These are phyloP conservation scores for Ornithorhynchus anatinus DNA, from an alignment of 2,113 vertebrate species.

Conservation along the genomic window DNA sequence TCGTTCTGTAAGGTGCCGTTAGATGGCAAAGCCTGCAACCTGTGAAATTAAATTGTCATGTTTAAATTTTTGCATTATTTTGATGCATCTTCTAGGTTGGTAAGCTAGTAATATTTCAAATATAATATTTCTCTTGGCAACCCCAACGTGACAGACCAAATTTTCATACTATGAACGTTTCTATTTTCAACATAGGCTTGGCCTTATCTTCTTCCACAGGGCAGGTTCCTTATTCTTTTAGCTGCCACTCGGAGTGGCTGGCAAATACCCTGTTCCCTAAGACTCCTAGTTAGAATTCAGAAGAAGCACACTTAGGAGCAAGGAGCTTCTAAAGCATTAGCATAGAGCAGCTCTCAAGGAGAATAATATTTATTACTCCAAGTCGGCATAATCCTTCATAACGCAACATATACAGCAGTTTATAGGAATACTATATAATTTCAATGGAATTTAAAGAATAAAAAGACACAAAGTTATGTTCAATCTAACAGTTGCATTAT, in stretches of 20 bases:
- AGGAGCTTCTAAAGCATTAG: conserved; percentile 9
- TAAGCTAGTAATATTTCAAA: not conserved
- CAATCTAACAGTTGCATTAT: not conserved
- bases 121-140: not conserved
- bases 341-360: conserved; percentile 15
- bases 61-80: not conserved
- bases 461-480: not conserved
- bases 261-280: not conserved
- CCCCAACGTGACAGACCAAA: not conserved
- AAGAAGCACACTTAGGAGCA: not conserved
- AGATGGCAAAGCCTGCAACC: not conserved
- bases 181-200: not conserved
- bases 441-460: conserved; percentile 2
- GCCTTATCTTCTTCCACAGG: not conserved
- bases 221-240: not conserved
- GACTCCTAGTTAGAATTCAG: conserved; percentile 2
- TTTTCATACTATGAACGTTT: not conserved
- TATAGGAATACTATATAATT: not conserved
- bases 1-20: not conserved
- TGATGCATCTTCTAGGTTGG: not conserved
- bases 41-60: not conserved
- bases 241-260: not conserved
- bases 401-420: conserved; percentile 13
- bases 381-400: not conserved
- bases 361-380: not conserved